Base-by-base conservation (phyloP, 2,113 vertebrate genomes). In the Elephas maximus region DNA sequence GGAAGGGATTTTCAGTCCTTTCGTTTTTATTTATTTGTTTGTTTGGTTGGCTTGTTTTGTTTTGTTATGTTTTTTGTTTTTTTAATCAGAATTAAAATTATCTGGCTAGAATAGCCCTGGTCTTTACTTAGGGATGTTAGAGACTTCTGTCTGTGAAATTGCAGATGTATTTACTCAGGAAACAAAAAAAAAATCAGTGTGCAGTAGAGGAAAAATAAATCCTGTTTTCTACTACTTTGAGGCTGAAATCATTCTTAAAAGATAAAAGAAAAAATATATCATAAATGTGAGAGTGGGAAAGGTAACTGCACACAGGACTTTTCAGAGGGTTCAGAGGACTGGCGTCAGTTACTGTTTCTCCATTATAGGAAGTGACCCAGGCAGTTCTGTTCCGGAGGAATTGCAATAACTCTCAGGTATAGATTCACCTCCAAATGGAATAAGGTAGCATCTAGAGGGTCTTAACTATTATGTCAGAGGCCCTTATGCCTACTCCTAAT, bases 281-380 rank as follows among this genome's bases (percentile, higher is more conserved):
- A 2, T 44, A 26, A 77, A 6, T 51, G 48, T 44, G 30, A 44
- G 37, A 51, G 8, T 37, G 9, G 30, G 45, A 78, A 69, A 33
- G 15, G 48, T 48, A 9, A 8, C 18, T 5, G 8, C 30, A 62
- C 45, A 33, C 9, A 51, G 37, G 44, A 41, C 62, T 63, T 84
- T 45, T 45, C 87, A 93, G 51, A 37, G 57, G 6, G 60, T 37
- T 82, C n/a, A 62, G 37, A 62, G 37, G n/a, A 26, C 14, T 81
- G 8, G 53, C n/a, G 18, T 30, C 18, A 4, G 3, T 18, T 17
- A 21, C 8, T 1, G 1, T 30, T 30, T 48, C 15, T 3, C 8
- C 6, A 41, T 62, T 6, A 20, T 26, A 88, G 41, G 14, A 23
- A 33, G 26, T 1, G 12, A 37, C 23, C 48, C 48, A 48, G 63